Evolutionary conservation across 2,797 vertebrate genomes (phyloP), one percentile per base, ranked within the genome.

Genomic region (Geotria australis): DNA sequence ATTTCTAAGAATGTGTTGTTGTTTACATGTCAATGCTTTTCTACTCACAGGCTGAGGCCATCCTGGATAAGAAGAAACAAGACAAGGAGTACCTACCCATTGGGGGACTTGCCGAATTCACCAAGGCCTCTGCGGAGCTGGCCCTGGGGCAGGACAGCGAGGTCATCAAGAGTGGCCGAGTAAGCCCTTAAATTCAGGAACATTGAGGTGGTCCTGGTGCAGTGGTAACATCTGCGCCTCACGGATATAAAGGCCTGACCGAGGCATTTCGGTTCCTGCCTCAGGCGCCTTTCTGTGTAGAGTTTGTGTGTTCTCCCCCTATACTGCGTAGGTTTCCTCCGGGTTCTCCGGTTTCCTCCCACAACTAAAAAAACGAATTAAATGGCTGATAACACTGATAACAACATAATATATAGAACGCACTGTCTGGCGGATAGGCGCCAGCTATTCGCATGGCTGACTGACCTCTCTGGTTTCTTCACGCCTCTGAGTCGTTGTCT

Each of bases 11-110:
- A 45, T 45, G 38, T 45, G 51, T n/a, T 55, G n/a, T 51, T 51
- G 14, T 38, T 38, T 38, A 38, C 24, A 38, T 38, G 38, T 38
- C 24, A 38, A 46, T 15, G 45, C 12, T 15, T 8, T 56, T 46
- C 14, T 49, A 5, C 10, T 45, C 48, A 47, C 66, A 98, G 91
- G 88, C 89, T 0, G 89, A 98, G 68, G 77, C 76, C 58, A 63
- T 80, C 66, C 81, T 95, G 63, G 70, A 81, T 59, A 67, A 73
- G 24, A 88, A 89, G 70, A 79, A 80, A 64, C 57, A 96, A 75
- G 91, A 98, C 71, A 98, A 98, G 70, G 91, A 98, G 64, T 98
- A 98, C 63, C 73, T 98, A 61, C 66, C 72, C 56, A 98, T 95
- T 0, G 76, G 58, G 1, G 91, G 91, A 2, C 70, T 95, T 46